phyloP scores from a whole-genome alignment of 2,888 invertebrate genomes.

The Sinopyrophorus schimmeli region DNA sequence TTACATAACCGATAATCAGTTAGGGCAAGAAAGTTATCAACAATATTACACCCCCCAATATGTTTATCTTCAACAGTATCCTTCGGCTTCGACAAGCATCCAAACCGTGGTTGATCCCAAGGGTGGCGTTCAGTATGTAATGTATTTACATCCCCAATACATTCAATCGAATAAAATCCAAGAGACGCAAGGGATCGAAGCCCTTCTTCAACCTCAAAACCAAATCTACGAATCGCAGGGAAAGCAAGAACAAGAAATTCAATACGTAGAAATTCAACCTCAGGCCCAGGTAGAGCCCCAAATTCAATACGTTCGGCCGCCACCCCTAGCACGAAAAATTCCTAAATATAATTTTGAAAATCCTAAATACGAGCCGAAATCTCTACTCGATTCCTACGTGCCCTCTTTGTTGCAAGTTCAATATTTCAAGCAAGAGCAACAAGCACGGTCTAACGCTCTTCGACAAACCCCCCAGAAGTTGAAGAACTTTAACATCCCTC shows the following conservation, averaged over 20 bases:
- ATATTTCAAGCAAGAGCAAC: slow-evolving; percentile 46
- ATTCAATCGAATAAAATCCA: slow-evolving; percentile 19
- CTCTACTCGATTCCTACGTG: slow-evolving; percentile 59
- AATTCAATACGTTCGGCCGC: slow-evolving; percentile 24
- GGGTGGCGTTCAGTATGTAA: slow-evolving; percentile 47
- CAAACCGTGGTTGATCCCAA: slow-evolving; percentile 50
- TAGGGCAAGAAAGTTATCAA: slow-evolving; percentile 22
- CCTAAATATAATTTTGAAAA: slow-evolving; percentile 19
- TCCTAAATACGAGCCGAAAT: slow-evolving; percentile 51
- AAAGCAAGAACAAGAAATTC: slow-evolving; percentile 6
- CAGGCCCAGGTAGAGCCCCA: slow-evolving; percentile 11
- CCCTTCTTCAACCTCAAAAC: slow-evolving; percentile 7
- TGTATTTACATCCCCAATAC: slow-evolving; percentile 43
- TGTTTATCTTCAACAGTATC: slow-evolving; percentile 42
- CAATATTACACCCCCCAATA: slow-evolving; percentile 48
- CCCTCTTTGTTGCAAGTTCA: slow-evolving; percentile 52
- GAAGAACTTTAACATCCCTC: too few species aligned
- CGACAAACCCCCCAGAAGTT: not conserved
- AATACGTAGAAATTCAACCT: slow-evolving; percentile 5
- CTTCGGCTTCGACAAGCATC: slow-evolving; percentile 44
- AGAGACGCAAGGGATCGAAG: slow-evolving; percentile 19
- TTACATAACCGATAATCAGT: slow-evolving; percentile 46
- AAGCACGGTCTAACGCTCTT: slow-evolving; percentile 52
- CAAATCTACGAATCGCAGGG: not conserved
- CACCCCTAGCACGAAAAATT: slow-evolving; percentile 10